Conservation (phyloP, 2,113 vertebrate species). For the Varanus salvator region DNA sequence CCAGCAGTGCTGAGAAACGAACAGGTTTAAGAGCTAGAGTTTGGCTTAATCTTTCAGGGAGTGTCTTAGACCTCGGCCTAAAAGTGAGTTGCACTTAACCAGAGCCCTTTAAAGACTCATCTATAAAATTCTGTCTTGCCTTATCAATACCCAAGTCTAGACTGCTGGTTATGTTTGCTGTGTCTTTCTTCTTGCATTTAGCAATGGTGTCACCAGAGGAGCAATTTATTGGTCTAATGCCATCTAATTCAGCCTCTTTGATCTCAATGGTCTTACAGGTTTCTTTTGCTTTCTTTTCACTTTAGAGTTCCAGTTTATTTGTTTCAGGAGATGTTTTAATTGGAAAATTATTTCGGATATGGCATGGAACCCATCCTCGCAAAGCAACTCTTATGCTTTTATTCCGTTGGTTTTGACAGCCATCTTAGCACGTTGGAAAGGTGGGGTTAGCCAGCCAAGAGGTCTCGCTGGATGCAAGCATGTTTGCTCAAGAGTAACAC, state of each 20-base stretch:
- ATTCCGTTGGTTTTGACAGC: constrained; percentile 4
- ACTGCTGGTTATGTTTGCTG: constrained; percentile 56
- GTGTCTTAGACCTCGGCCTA: neutral
- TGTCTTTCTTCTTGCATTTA: constrained; percentile 68
- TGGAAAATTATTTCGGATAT: neutral
- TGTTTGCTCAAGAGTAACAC: neutral
- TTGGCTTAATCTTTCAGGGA: neutral
- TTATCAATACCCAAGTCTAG: constrained; percentile 62
- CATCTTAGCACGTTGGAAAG: constrained; percentile 21
- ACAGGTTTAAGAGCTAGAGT: neutral
- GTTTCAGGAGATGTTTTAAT: constrained; percentile 37
- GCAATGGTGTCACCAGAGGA: constrained; percentile 67
- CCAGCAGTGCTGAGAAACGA: neutral
- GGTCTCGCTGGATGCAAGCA: neutral
- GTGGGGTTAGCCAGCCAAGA: constrained; percentile 15
- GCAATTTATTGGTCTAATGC: constrained; percentile 79
- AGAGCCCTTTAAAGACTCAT: neutral
- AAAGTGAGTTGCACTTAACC: neutral
- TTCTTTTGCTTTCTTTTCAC: constrained; percentile 57
- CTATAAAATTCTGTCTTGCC: neutral
- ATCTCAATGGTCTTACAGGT: constrained; percentile 67
- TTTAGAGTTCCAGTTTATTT: constrained; percentile 55
- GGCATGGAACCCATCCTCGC: neutral
- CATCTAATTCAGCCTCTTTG: constrained; percentile 74
- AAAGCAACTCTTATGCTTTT: neutral